Base-by-base conservation (phyloP, 92 coral and sea anemone species). In the Blastomussa wellsi region DNA sequence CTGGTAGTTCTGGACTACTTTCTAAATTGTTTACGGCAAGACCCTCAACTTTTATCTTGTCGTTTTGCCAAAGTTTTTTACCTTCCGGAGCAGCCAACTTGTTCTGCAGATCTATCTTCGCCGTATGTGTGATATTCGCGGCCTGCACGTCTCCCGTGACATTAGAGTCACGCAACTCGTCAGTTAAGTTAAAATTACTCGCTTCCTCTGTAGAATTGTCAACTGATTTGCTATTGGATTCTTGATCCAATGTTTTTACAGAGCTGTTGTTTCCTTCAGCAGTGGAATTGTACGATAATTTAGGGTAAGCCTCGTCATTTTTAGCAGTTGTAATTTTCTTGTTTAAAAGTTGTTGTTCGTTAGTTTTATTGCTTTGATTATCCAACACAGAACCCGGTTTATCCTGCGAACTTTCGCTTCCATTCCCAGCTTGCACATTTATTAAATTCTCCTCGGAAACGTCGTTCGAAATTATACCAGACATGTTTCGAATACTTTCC, bases 391-490 rank as follows among this genome's bases (percentile, higher is more conserved):
- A 70, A 9, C 10, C 47, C 11, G 20, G 20, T 70, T 70, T 33
- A 47, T 31, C 75, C 3, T 4, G 39, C 1, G 75, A 70, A 35
- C 75, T 35, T 37, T 53, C 37, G 3, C 32, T 71, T 13, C 36
- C 86, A 24, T 83, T 72, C 42, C 38, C 36, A 20, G 41, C 5
- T 3, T 38, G 24, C 29, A 16, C 73, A 42, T 83, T 74, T 8
- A 14, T 51, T 31, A 74, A 15, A 74, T 73, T 83, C 36, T 72
- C 80, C 80, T 38, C 72, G 6, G 86, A 83, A 57, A 72, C 80
- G 62, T 74, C 86, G 73, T 74, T 83, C 14, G 80, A 72, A 37
- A 83, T 83, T 49, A 71, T 74, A 17, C 73, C 86, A 17, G 86
- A 71, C 20, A 74, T 10, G n/a, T 83, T 74, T 20, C 76, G 80